Conservation (phyloP, 1,140 invertebrate genomes). For the Nasonia giraulti region DNA sequence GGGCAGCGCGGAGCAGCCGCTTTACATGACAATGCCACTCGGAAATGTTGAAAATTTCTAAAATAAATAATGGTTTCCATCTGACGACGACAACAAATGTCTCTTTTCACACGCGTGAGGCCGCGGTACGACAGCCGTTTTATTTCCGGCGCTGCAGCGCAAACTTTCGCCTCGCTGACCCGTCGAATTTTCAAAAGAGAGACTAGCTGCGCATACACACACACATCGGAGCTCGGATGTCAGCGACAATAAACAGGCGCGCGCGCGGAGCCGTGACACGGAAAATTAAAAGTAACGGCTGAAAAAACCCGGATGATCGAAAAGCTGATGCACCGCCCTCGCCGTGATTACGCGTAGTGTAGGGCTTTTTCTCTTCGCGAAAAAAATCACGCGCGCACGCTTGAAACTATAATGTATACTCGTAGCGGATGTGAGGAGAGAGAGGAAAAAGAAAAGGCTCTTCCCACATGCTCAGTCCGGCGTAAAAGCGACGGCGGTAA, state of each 20-base stretch:
- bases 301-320: neutral
- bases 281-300: slow-evolving; percentile 21
- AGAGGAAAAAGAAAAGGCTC: neutral
- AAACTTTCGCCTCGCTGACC: slow-evolving; percentile 45
- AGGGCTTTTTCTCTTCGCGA: too few species aligned
- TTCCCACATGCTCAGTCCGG: neutral
- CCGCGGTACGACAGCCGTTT: slow-evolving; percentile 23
- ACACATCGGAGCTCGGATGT: neutral
- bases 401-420: too few species aligned
- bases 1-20: neutral
- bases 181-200: slow-evolving; percentile 38
- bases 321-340: neutral
- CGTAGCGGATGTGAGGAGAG: too few species aligned
- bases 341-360: neutral
- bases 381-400: too few species aligned
- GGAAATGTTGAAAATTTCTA: slow-evolving; percentile 42
- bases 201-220: neutral
- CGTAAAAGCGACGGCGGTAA: neutral
- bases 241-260: slow-evolving; percentile 23
- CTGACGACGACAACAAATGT: slow-evolving; percentile 43
- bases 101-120: slow-evolving; percentile 12
- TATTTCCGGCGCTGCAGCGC: slow-evolving; percentile 33
- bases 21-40: slow-evolving; percentile 40
- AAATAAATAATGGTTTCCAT: slow-evolving; percentile 41
- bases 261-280: neutral